Base-by-base conservation (phyloP, 1,140 invertebrate species). In the Drosophila kikkawai region DNA sequence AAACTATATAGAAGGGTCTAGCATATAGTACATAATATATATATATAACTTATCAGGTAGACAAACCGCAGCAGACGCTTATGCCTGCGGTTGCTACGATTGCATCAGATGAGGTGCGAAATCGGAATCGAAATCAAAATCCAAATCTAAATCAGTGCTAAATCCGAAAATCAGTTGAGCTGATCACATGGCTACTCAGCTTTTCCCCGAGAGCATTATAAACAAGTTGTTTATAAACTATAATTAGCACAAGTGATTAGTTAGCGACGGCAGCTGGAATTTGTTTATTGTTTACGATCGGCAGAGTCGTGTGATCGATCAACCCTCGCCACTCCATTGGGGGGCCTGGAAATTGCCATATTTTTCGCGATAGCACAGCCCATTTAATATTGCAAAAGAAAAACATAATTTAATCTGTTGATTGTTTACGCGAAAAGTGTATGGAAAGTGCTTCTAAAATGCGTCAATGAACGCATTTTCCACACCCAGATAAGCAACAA, bases 391-490 rank as follows among this genome's bases (percentile, higher is more conserved):
- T 57, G 59, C 60, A 66, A 78, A 88, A 75, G 77, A 66, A 84
- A 90, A 79, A 79, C 63, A 81, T 75, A 60, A 45, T 59, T 71
- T 68, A 90, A 90, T 85, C 58, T 88, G 85, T 85, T 79, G 50
- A 85, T 85, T 88, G 85, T 88, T 88, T 90, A 90, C 86, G 78
- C 65, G 59, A 65, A 71, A 61, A 36, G 36, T 71, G 56, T 59
- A 65, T 69, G 56, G 68, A 75, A 83, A 84, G 58, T 41, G 45
- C 50, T 58, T 80, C 63, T 69, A 66, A 81, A 76, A 81, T 85
- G 75, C 85, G 85, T 88, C 85, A 88, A 81, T 85, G 70, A 78
- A 90, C 85, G 85, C 78, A 90, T 90, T 85, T 90, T 85, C 69
- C 53, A 13, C 57, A 22, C 39, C 39, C 44, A 51, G 80, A 82